Conservation (phyloP, 2,797 vertebrate genomes). For the Gallirallus australis region DNA sequence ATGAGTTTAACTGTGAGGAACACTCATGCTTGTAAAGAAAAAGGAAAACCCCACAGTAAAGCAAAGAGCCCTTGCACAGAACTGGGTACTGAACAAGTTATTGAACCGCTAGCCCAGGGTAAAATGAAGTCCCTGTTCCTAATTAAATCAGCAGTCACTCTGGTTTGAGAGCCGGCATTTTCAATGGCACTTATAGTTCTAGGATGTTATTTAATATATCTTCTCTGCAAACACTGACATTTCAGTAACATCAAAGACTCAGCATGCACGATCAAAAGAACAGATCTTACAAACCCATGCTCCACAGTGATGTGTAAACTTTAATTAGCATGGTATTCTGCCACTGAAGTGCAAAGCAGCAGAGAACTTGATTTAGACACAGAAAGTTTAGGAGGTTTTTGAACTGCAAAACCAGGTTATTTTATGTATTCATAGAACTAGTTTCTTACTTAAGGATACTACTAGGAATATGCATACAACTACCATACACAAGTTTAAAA, state of each 20-base stretch:
- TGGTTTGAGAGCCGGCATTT: not conserved
- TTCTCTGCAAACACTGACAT: not conserved
- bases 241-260: not conserved
- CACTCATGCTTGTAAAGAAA: not conserved
- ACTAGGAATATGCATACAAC: accelerated
- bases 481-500: not conserved
- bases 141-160: not conserved
- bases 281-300: not conserved
- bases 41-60: not conserved
- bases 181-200: not conserved
- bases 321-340: not conserved
- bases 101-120: not conserved
- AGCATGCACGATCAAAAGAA: not conserved
- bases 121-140: not conserved
- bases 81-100: not conserved
- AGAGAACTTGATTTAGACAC: not conserved
- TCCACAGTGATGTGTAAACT: not conserved
- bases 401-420: not conserved
- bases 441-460: not conserved
- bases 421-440: not conserved
- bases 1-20: not conserved
- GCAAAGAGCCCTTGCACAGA: not conserved
- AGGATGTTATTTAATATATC: not conserved
- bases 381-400: not conserved
- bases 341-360: not conserved